These are phyloP conservation scores for Papilio elwesi DNA, from an alignment of 2,888 invertebrate species.

Conservation along the genomic window DNA sequence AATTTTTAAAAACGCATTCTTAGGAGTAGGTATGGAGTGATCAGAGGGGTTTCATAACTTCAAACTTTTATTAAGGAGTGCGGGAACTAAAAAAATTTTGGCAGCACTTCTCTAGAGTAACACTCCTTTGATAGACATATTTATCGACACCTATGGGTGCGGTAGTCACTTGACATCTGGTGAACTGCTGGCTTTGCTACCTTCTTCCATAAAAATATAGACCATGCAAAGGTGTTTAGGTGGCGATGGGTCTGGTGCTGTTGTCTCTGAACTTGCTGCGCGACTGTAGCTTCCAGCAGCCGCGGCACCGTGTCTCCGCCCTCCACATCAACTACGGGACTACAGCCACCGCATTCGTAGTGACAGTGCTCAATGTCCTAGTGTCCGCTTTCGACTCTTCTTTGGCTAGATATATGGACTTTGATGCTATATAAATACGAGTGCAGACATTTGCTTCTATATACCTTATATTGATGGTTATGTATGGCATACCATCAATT, in stretches of 20 bases:
- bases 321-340: constrained; percentile 88
- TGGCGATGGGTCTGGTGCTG: constrained; percentile 89
- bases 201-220: not conserved
- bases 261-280: constrained; percentile 89
- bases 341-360: constrained; percentile 88
- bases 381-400: constrained; percentile 92
- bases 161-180: no score
- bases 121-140: no score
- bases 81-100: no score
- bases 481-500: no score
- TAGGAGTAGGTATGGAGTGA: no score
- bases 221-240: constrained; percentile 71
- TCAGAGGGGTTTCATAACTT: no score
- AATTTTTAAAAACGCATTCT: no score
- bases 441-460: no score
- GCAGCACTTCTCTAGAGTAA: no score
- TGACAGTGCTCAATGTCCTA: constrained; percentile 90
- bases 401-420: constrained; percentile 78
- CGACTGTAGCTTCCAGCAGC: constrained; percentile 90
- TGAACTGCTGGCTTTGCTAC: not conserved
- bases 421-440: constrained; percentile 50
- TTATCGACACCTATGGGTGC: no score
- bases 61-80: no score
- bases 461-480: no score
- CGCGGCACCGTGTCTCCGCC: constrained; percentile 88